These are phyloP conservation scores for Campylorhamphus procurvoides DNA, from an alignment of 2,113 vertebrate species.

Conservation along the genomic window DNA sequence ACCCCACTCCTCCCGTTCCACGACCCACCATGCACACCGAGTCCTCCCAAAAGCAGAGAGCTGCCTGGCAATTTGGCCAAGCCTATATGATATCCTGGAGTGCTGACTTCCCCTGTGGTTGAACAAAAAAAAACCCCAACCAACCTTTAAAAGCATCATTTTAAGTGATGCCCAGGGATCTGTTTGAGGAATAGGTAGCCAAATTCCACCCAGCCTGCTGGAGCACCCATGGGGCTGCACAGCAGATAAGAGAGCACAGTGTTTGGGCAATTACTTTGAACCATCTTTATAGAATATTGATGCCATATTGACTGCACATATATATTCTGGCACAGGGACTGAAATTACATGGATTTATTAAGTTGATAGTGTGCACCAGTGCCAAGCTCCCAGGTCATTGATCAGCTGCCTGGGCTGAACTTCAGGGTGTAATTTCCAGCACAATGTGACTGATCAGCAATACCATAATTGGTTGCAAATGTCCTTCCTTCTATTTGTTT, in stretches of 20 bases:
- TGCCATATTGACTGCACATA: constrained; percentile 1
- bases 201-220: neutral
- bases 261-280: neutral
- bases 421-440: constrained; percentile 72
- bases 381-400: constrained; percentile 71
- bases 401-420: constrained; percentile 69
- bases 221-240: neutral
- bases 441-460: constrained; percentile 79
- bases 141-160: constrained; percentile 25
- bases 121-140: neutral
- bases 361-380: neutral
- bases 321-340: neutral
- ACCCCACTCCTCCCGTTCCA: neutral
- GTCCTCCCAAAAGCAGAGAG: neutral
- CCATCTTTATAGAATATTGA: neutral
- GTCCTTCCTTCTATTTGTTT: constrained; percentile 73
- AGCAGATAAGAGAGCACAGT: neutral
- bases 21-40: neutral
- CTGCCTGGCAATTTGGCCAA: constrained; percentile 62
- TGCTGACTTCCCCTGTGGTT: constrained; percentile 54
- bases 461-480: constrained; percentile 81
- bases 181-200: constrained; percentile 28
- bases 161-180: constrained; percentile 18
- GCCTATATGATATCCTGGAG: constrained; percentile 59
- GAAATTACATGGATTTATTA: constrained; percentile 64